phyloP scores from a whole-genome alignment of 92 coral and sea anemone genomes.

The Actinernus sp. region DNA sequence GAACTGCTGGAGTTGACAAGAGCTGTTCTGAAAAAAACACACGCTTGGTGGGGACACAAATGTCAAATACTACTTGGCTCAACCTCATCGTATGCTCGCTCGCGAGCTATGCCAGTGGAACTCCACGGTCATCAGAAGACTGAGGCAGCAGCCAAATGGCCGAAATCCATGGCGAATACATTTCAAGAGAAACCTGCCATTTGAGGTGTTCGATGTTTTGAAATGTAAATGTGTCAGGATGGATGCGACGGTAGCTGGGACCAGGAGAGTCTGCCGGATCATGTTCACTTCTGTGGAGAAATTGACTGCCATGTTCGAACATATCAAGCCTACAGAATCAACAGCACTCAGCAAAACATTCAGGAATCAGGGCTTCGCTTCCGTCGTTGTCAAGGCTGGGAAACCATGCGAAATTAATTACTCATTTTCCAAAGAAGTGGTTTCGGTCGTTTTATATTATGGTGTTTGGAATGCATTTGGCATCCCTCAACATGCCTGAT shows the following conservation, averaged over 20 bases:
- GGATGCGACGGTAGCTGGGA: neutral
- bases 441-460: constrained; percentile 12
- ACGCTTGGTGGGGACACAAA: constrained; percentile 4
- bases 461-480: constrained; percentile 39
- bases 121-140: neutral
- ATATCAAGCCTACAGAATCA: constrained; percentile 1
- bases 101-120: constrained; percentile 30
- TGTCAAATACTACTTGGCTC: constrained; percentile 23
- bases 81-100: constrained; percentile 14
- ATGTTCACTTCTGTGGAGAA: constrained; percentile 23
- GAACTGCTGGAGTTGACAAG: constrained; percentile 21
- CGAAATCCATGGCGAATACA: constrained; percentile 21
- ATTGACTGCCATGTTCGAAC: neutral
- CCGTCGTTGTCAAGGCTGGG: constrained; percentile 6
- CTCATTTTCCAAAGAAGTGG: constrained; percentile 14
- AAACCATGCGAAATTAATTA: constrained; percentile 6
- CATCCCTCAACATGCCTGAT: constrained; percentile 36
- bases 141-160: constrained; percentile 12
- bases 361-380: constrained; percentile 13
- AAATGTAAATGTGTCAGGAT: constrained; percentile 1
- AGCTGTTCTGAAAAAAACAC: constrained; percentile 14
- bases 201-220: constrained; percentile 34
- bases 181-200: constrained; percentile 27
- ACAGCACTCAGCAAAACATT: constrained; percentile 3
- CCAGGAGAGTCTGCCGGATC: constrained; percentile 8